These are phyloP conservation scores for Rosalia funebris DNA, from an alignment of 2,888 invertebrate species.

Conservation along the genomic window DNA sequence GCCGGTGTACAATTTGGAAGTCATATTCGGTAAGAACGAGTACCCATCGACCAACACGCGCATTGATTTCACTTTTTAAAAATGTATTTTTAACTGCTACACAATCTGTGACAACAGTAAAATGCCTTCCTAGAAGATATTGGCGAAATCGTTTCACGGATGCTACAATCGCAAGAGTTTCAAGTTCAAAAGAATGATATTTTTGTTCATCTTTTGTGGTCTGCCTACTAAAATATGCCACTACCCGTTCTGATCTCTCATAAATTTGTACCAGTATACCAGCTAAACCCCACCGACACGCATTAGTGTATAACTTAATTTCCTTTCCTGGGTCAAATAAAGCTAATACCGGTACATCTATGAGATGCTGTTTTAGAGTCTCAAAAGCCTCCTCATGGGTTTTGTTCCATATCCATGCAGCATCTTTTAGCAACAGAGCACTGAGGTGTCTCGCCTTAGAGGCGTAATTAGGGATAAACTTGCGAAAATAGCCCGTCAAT, in stretches of 20 bases:
- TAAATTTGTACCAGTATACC: constrained; percentile 47
- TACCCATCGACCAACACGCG: constrained; percentile 6
- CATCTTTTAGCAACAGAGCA: constrained; percentile 27
- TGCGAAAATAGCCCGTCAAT: constrained; percentile 47
- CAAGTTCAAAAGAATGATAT: constrained; percentile 50
- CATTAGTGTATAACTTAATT: constrained; percentile 49
- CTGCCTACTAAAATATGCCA: not conserved
- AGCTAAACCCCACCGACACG: constrained; percentile 42
- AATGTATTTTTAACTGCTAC: constrained; percentile 37
- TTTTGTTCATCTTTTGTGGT: not conserved
- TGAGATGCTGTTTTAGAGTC: constrained; percentile 22
- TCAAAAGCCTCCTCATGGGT: constrained; percentile 28
- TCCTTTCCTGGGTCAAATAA: constrained; percentile 36
- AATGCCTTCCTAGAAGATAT: constrained; percentile 35
- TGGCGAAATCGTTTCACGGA: constrained; percentile 44
- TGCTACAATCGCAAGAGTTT: constrained; percentile 52
- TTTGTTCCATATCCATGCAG: constrained; percentile 21
- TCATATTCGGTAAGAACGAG: constrained; percentile 4
- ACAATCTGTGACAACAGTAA: constrained; percentile 36
- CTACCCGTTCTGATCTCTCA: not conserved
- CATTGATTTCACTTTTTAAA: not conserved
- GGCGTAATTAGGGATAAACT: constrained; percentile 45
- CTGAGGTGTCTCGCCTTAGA: constrained; percentile 41
- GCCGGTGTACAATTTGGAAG: not conserved
- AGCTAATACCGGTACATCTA: constrained; percentile 32